Evolutionary conservation across 2,797 vertebrate genomes (phyloP).

Genomic region (Gallirallus australis): DNA sequence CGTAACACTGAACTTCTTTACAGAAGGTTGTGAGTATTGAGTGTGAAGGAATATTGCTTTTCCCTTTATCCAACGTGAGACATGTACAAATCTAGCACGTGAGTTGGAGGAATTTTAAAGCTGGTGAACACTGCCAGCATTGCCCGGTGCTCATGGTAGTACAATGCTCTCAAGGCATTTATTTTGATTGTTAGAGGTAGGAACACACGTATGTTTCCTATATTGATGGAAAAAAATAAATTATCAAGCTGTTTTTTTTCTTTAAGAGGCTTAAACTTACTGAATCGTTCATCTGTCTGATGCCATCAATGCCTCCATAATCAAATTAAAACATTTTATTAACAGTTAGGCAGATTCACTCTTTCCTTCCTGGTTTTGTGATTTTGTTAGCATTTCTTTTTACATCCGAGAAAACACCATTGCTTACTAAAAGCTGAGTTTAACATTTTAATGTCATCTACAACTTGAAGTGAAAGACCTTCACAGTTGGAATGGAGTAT

Average conservation of each 20-base stretch:
- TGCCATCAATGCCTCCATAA: not conserved
- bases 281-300: not conserved
- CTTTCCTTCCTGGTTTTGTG: not conserved
- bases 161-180: not conserved
- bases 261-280: not conserved
- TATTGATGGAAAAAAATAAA: not conserved
- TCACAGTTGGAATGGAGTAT: not conserved
- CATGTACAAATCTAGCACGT: not conserved
- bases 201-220: not conserved
- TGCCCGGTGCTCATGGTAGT: not conserved
- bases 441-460: not conserved
- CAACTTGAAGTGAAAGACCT: not conserved
- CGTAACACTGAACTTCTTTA: not conserved
- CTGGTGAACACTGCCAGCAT: not conserved
- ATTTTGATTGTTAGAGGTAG: not conserved
- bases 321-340: not conserved
- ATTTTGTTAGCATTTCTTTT: not conserved
- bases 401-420: not conserved
- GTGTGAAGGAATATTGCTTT: not conserved
- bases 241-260: not conserved
- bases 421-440: not conserved
- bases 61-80: not conserved
- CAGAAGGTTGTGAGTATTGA: not conserved
- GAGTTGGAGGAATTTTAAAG: not conserved
- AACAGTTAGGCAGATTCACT: not conserved